Base-by-base conservation (phyloP, 2,797 vertebrate genomes). In the Danio albolineatus region DNA sequence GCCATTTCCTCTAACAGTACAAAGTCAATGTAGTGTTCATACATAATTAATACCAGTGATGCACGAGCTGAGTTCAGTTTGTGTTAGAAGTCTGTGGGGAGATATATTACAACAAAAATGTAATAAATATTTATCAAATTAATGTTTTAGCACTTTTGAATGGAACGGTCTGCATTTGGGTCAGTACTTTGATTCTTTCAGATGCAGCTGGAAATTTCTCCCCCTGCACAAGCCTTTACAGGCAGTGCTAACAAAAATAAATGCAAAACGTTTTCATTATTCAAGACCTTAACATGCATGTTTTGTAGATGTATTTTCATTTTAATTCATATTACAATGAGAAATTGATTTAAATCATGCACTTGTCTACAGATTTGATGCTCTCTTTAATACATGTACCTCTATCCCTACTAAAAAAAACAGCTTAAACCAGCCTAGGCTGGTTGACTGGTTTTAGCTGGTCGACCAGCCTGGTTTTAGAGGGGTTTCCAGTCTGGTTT, bases 81-180 rank as follows among this genome's bases (percentile, higher is more conserved):
- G n/a, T 60, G 28, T 64, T 53, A 17, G 61, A 43, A 49, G 62
- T 57, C 62, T 57, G 41, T 4, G 4, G 39, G 17, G 49, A 67
- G 36, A 70, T 43, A 59, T 39, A 60, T 78, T 70, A 51, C 44
- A 70, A 51, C 13, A 39, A 6, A 77, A 78, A 78, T 36, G 9
- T 41, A 62, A 78, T 41, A 53, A 61, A 61, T 78, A 70, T 78
- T 51, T 70, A 70, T 60, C 14, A 39, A 77, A 77, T 59, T 9
- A 61, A 61, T n/a, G 10, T 10, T 21, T 17, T n/a, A 46, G 66
- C n/a, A 21, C 59, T 39, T 69, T 70, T 60, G 13, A 49, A 48
- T 7, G 13, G 53, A 57, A 17, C 6, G 4, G 14, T 56, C 12
- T 77, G 19, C 51, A 57, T 54, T 36, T 73, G 28, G 7, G 41